Evolutionary conservation across 2,888 invertebrate species (phyloP), one percentile per base, ranked within the genome.

Genomic region (Folsomia manolachei): DNA sequence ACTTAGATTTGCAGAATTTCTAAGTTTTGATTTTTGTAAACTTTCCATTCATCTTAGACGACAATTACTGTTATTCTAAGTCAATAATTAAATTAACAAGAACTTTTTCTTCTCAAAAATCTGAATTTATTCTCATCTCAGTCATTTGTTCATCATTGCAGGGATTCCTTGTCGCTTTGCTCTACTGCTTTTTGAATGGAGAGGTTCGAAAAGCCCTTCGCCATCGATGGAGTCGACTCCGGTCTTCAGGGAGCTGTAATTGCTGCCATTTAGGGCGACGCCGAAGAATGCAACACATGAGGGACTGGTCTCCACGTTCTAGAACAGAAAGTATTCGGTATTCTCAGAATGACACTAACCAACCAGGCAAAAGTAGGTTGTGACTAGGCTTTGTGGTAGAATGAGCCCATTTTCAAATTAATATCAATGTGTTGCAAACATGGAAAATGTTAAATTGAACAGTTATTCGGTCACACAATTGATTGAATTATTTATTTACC

Each of bases 131-230:
- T n/a, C 18, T 56, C 4, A 14, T 56, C 18, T 56, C 18, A n/a
- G n/a, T n/a, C n/a, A 14, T 19, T 56, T 56, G 18, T 21, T 56
- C 56, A n/a, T 56, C 21, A 71, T 85, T 85, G 1, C 85, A 95
- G 95, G 95, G 95, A 74, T 91, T 95, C 82, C 91, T 90, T 68
- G 94, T 95, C 75, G 93, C 95, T 1, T 85, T 95, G 73, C 92
- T 95, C 85, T 95, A 94, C 86, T 95, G 95, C 84, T 95, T 95
- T 85, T 88, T 95, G 82, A 95, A 95, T 85, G 92, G 93, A 2
- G 95, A 95, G 84, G 95, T 95, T 4, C 90, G 92, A 65, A 92
- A 92, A 83, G 90, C 94, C 0, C 86, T 95, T 78, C 87, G 90
- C 27, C 92, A 94, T 84, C 93, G 92, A 82, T 89, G 92, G 82